Evolutionary conservation across 2,113 vertebrate species (phyloP), one percentile per base, ranked within the genome.

Genomic region (Podarcis muralis): DNA sequence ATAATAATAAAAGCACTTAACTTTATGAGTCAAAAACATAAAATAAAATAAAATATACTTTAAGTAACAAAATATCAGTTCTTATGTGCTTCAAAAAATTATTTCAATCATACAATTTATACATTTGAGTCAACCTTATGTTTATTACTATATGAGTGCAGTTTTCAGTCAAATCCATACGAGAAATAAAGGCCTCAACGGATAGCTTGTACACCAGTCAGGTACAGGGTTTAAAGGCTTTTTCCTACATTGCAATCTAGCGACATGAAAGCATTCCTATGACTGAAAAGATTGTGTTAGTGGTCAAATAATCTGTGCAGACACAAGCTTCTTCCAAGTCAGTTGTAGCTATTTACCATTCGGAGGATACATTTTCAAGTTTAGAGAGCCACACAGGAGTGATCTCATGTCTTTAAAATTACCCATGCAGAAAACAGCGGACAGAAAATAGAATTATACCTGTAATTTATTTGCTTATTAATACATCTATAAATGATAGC

Each of bases 401-500:
- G 23, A 66, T 37, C 32, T 66, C 30, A 57, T 57, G n/a, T 69
- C 59, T 83, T 83, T 68, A 92, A 96, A 93, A 40, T 81, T 77
- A 84, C 88, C 32, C 68, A 77, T 83, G n/a, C 30, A 78, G 74
- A 88, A 69, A 57, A 83, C 16, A 84, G 59, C 23, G 57, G 32
- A 78, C 32, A 78, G 32, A 59, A 84, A 85, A 84, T 27, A 3
- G 68, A 87, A 85, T 22, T 84, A 87, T 71, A 95, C 89, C 75
- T 75, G 77, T 83, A 91, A 23, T 86, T 80, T 92, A 68, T 66
- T 86, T 88, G 57, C 71, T 91, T 71, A 85, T 87, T 89, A 90
- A 84, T 87, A 83, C 72, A 90, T 87, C 87, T 84, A 78, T 88
- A 77, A 83, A 77, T 91, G 81, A 15, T 74, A 84, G 59, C 1